phyloP scores from a whole-genome alignment of 2,888 invertebrate genomes.

The Lutraria lutraria region DNA sequence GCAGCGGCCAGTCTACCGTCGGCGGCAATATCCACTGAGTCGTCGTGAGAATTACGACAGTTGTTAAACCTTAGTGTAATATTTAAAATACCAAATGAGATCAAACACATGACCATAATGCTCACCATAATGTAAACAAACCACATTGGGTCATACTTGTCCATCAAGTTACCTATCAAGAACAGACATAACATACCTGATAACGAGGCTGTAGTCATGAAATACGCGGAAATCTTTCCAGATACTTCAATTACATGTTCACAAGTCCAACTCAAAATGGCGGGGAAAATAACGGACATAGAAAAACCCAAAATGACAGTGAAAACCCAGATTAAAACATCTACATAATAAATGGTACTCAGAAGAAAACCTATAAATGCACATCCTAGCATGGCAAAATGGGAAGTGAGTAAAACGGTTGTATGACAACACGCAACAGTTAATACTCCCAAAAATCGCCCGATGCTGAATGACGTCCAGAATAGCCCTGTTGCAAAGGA shows the following conservation, averaged over 20 bases:
- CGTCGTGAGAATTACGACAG: neutral
- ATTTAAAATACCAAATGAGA: slow-evolving; percentile 21
- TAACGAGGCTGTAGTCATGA: slow-evolving; percentile 85
- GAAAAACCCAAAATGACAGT: slow-evolving; percentile 85
- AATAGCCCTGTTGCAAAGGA: slow-evolving; percentile 51
- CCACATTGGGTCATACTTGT: slow-evolving; percentile 68
- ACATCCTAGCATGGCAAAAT: slow-evolving; percentile 66
- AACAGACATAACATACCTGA: slow-evolving; percentile 86
- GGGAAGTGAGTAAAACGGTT: slow-evolving; percentile 83
- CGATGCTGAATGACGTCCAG: slow-evolving; percentile 58
- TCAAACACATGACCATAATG: slow-evolving; percentile 22
- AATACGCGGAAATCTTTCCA: slow-evolving; percentile 86
- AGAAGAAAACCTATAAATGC: slow-evolving; percentile 65
- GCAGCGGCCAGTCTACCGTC: neutral
- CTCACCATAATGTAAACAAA: slow-evolving; percentile 67
- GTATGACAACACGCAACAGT: slow-evolving; percentile 82
- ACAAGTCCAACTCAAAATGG: slow-evolving; percentile 87
- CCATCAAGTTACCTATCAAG: slow-evolving; percentile 78
- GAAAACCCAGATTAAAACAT: slow-evolving; percentile 82
- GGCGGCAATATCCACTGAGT: neutral
- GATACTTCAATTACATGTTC: slow-evolving; percentile 84
- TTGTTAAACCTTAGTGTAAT: neutral
- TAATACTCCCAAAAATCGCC: slow-evolving; percentile 67
- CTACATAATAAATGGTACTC: slow-evolving; percentile 30
- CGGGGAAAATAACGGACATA: slow-evolving; percentile 87